A percentile compares a stretch with the other conserved stretches of the same genome.
These are phyloP conservation scores for Cartodere bifasciata DNA, from an alignment of 2,888 invertebrate species.

Conservation along the genomic window DNA sequence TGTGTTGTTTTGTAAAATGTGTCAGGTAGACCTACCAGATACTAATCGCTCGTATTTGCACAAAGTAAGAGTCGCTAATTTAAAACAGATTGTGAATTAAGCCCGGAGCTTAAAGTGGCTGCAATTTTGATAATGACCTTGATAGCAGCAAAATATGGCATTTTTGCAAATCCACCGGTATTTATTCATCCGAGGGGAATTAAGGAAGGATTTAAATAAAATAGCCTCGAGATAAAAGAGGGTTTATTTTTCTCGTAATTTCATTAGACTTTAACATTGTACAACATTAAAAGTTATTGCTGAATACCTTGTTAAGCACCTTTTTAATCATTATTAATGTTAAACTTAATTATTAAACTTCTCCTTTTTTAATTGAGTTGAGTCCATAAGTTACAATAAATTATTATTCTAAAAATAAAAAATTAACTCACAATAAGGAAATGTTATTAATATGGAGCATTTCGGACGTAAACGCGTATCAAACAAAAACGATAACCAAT, in stretches of 20 bases:
- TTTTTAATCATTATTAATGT: no score
- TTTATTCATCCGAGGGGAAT: slow-evolving; percentile 31
- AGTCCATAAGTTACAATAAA: no score
- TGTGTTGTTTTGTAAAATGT: no score
- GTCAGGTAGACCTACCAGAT: no score
- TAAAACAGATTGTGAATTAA: slow-evolving; percentile 24
- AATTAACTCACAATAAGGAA: no score
- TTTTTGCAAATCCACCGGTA: slow-evolving; percentile 33
- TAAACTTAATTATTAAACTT: no score
- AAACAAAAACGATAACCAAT: no score
- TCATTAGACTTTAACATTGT: slow-evolving; percentile 15
- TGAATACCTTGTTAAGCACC: no score
- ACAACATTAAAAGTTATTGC: slow-evolving; percentile 1
- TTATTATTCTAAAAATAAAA: no score
- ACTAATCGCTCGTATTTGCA: neutral
- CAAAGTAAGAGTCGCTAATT: slow-evolving; percentile 19
- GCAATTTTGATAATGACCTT: slow-evolving; percentile 36
- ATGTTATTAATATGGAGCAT: no score
- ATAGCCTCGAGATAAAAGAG: slow-evolving; percentile 18
- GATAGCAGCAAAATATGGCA: slow-evolving; percentile 33
- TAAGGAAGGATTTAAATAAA: slow-evolving; percentile 18
- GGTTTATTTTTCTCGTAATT: slow-evolving; percentile 21
- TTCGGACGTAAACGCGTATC: no score
- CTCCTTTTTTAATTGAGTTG: no score
- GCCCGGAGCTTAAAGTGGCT: slow-evolving; percentile 20